A percentile compares a stretch with the other conserved stretches of the same genome.
phyloP scores from a whole-genome alignment of 2,797 vertebrate genomes.

The Uromys caudimaculatus region DNA sequence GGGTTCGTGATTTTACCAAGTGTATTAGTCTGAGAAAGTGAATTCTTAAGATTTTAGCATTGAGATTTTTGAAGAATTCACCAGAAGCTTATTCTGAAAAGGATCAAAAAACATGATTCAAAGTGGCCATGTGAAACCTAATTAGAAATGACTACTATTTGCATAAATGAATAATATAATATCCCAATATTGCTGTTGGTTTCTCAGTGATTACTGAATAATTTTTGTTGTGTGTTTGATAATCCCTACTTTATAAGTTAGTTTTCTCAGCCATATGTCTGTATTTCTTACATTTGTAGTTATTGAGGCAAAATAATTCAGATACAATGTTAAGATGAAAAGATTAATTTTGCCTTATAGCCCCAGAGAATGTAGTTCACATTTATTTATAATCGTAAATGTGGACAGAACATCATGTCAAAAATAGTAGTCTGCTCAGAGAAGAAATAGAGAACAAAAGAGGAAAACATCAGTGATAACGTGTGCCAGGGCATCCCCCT shows the following conservation, averaged over 20 bases:
- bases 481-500: background rate
- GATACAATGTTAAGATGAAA: background rate
- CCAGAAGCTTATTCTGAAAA: background rate
- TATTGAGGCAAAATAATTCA: background rate
- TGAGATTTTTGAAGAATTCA: background rate
- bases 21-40: background rate
- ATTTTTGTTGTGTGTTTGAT: background rate
- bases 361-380: background rate
- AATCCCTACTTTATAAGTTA: background rate
- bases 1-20: background rate
- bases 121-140: background rate
- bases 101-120: too few relatives aligned
- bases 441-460: background rate
- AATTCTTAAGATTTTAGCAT: background rate
- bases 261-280: background rate
- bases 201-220: background rate
- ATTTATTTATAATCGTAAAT: background rate
- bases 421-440: background rate
- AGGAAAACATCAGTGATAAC: background rate
- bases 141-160: background rate
- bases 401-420: background rate
- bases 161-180: background rate
- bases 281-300: background rate
- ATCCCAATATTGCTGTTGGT: background rate
- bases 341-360: background rate